Percentiles rank a stretch among this genome's conserved stretches.
These are phyloP conservation scores for Andrena flavipes DNA, from an alignment of 2,888 invertebrate species.

Conservation along the genomic window DNA sequence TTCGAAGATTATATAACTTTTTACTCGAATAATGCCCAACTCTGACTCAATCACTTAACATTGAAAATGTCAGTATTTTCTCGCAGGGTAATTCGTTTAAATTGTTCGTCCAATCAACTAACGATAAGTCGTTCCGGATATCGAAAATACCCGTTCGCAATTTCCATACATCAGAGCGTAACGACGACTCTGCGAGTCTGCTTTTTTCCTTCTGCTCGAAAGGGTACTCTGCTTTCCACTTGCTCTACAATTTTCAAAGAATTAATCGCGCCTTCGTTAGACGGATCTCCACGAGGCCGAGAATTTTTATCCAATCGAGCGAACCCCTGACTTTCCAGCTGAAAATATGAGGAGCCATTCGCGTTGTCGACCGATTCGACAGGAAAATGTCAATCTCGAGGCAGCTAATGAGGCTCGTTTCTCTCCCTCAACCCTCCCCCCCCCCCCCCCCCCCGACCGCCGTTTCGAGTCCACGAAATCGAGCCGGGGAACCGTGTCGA, in stretches of 20 bases:
- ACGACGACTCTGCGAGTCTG: too few relatives aligned
- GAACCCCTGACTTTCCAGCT: not conserved
- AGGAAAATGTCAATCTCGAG: conserved; percentile 53
- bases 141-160: not conserved
- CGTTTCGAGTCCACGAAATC: conserved; percentile 41
- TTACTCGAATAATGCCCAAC: too few relatives aligned
- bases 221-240: too few relatives aligned
- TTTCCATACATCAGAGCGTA: not conserved
- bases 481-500: conserved; percentile 3
- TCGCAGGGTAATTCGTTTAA: too few relatives aligned
- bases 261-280: not conserved
- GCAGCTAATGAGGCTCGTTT: conserved; percentile 66
- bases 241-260: not conserved
- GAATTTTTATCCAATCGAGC: conserved; percentile 22
- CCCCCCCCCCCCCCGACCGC: not conserved
- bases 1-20: too few relatives aligned
- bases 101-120: too few relatives aligned
- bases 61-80: too few relatives aligned
- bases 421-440: conserved; percentile 4
- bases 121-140: too few relatives aligned
- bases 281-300: not conserved
- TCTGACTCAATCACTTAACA: too few relatives aligned
- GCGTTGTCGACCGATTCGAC: conserved; percentile 30
- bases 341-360: conserved; percentile 16
- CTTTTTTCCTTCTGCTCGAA: too few relatives aligned